Evolutionary conservation across 1,140 invertebrate species (phyloP).

Genomic region (Drosophila yakuba): DNA sequence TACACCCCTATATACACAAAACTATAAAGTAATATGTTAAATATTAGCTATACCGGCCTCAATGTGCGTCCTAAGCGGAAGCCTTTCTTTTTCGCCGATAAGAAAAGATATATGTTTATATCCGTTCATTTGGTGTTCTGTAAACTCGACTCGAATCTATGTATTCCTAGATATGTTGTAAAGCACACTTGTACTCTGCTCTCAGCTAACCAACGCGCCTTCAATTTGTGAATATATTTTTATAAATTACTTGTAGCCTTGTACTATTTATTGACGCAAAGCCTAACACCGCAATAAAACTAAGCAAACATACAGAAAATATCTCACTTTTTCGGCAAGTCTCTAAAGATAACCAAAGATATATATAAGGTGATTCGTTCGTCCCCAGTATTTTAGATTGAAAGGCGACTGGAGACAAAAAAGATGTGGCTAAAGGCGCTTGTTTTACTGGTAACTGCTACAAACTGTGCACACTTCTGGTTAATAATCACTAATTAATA

Average conservation of each 20-base stretch:
- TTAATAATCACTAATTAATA: not conserved
- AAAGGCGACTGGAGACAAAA: constrained; percentile 10
- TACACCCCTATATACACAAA: constrained; percentile 34
- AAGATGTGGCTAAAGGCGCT: constrained; percentile 52
- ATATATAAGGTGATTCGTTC: constrained; percentile 35
- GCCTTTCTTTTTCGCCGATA: constrained; percentile 24
- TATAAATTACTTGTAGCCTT: constrained; percentile 45
- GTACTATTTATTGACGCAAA: constrained; percentile 55
- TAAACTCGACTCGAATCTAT: constrained; percentile 47
- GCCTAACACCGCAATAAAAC: constrained; percentile 62
- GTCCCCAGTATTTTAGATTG: constrained; percentile 58
- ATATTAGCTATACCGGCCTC: constrained; percentile 27
- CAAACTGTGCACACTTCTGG: not conserved
- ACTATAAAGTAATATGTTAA: constrained; percentile 18
- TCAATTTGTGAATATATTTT: constrained; percentile 75
- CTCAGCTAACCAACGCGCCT: constrained; percentile 67
- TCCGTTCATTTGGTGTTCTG: constrained; percentile 31
- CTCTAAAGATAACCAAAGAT: constrained; percentile 33
- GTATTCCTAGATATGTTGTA: constrained; percentile 66
- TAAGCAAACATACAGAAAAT: constrained; percentile 38
- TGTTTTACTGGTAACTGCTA: constrained; percentile 49
- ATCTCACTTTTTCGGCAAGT: constrained; percentile 33
- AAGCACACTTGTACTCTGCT: constrained; percentile 46
- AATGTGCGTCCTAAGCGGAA: constrained; percentile 55
- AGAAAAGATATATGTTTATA: constrained; percentile 5